phyloP scores from a whole-genome alignment of 1,140 invertebrate species.

The Platorchestia sp. region DNA sequence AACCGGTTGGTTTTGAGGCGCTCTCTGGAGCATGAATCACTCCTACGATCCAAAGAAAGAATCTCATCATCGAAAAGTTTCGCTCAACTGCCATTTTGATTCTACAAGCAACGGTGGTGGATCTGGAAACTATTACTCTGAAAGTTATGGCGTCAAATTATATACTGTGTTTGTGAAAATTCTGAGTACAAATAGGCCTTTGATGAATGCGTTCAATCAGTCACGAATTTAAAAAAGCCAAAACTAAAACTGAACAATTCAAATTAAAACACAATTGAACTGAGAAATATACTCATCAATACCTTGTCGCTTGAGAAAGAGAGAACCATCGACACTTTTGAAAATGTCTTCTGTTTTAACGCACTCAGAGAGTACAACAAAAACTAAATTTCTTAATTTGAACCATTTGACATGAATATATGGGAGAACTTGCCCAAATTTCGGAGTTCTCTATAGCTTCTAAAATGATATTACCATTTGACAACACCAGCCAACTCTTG shows the following conservation, averaged over 20 bases:
- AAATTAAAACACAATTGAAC: not conserved
- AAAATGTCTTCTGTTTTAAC: not conserved
- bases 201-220: not conserved
- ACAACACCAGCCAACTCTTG: too few species aligned
- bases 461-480: too few species aligned
- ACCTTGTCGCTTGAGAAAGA: not conserved
- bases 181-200: not conserved
- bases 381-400: not conserved
- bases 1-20: not conserved
- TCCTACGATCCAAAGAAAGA: not conserved
- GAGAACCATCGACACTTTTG: not conserved
- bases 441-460: too few species aligned
- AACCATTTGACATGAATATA: too few species aligned
- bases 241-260: not conserved
- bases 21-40: not conserved
- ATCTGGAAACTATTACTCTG: not conserved
- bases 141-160: not conserved
- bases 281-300: not conserved
- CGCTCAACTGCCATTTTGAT: not conserved
- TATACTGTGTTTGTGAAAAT: not conserved
- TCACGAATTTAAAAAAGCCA: not conserved
- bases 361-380: not conserved
- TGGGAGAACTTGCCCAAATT: too few species aligned
- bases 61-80: not conserved
- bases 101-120: not conserved